Base-by-base conservation (phyloP, 2,113 vertebrate species). In the Prionailurus bengalensis region DNA sequence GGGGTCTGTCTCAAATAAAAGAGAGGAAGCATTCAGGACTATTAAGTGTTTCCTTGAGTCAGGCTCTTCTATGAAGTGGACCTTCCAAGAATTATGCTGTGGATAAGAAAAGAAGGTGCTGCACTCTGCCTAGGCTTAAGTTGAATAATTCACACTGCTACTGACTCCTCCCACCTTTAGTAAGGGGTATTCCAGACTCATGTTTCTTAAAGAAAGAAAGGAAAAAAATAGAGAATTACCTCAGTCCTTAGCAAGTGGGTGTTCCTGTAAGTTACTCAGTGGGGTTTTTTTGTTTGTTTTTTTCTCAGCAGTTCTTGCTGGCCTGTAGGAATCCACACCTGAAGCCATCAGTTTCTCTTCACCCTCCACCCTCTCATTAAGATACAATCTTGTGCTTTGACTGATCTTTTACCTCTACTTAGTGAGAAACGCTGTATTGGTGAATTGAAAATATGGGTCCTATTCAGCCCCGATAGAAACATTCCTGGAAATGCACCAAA, bases 401-500 rank as follows among this genome's bases (percentile, higher is more conserved):
- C 91, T 45, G 5, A 73, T 74, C 61, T 94, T 73, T 86, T 66
- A 27, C 55, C 13, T 92, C 89, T 55, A 66, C 7, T 51, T 92
- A 76, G 17, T 80, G 83, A 90, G 33, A 81, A 58, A 80, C 80
- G 45, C 42, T 68, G n/a, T 83, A 4, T 45, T 85, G 42, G 17
- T 89, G 42, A 89, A 76, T 36, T 79, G 68, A 96, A 96, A 97
- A 80, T 79, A 70, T 16, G 2, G 17, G 42, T 27, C 42, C 19
- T 80, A 6, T 65, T 76, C 51, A 81, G 36, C 15, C 25, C 93
- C 29, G 21, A 65, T 83, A 96, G 92, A 93, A 83, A 58, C 31
- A 71, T 92, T 79, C 42, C 86, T 96, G 74, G 70, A 95, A 96
- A 95, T 80, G 15, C 8, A 61, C 33, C 66, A 81, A 94, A 94